Percentiles rank a stretch among this genome's conserved stretches.
These are phyloP conservation scores for pig (Sus scrofa) DNA, from an alignment of 2,113 vertebrate genomes.

Conservation along the genomic window T2T-Sscrofa CM000816.6:89433001-89433500, in stretches of 20 bases:
- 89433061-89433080: neutral
- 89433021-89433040: conserved; percentile 14
- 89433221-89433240: neutral
- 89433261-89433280: neutral
- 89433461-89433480: neutral
- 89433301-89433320: neutral
- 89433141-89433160: neutral
- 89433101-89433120: neutral
- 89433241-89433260: neutral
- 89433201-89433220: neutral
- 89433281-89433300: neutral
- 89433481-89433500: neutral
- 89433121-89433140: neutral
- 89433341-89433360: neutral
- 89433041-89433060: conserved; percentile 6
- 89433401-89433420: neutral
- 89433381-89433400: neutral
- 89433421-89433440: neutral
- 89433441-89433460: neutral
- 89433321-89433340: neutral
- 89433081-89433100: neutral
- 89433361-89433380: neutral
- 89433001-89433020: conserved; percentile 19
- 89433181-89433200: neutral
- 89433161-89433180: neutral